These are phyloP conservation scores for Microcebus tavaratra DNA, from an alignment of 2,113 vertebrate species.

Conservation along the genomic window DNA sequence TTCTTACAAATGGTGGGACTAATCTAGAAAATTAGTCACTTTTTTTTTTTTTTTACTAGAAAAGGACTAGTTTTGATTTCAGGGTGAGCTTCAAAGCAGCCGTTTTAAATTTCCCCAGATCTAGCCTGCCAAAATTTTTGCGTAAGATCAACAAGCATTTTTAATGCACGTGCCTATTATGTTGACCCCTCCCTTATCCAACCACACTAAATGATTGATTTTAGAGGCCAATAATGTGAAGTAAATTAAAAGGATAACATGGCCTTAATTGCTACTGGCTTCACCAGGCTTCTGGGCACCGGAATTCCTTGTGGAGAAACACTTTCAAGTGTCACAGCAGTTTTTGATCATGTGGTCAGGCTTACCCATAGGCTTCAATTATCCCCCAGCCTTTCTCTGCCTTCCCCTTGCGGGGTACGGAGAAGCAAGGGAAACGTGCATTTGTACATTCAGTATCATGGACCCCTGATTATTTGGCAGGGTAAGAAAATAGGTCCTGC, in stretches of 20 bases:
- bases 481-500: slow-evolving; percentile 55
- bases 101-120: slow-evolving; percentile 42
- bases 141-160: slow-evolving; percentile 52
- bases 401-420: background rate
- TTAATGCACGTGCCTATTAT: slow-evolving; percentile 64
- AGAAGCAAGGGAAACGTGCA: slow-evolving; percentile 51
- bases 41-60: slow-evolving; percentile 53
- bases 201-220: slow-evolving; percentile 61
- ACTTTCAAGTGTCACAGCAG: slow-evolving; percentile 62
- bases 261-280: slow-evolving; percentile 75
- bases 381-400: slow-evolving; percentile 30
- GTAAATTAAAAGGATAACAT: slow-evolving; percentile 76
- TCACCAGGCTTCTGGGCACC: slow-evolving; percentile 68
- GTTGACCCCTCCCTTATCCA: slow-evolving; percentile 39
- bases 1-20: slow-evolving; percentile 51
- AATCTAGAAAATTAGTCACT: slow-evolving; percentile 69
- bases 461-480: slow-evolving; percentile 51
- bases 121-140: slow-evolving; percentile 52
- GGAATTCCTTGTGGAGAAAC: slow-evolving; percentile 75
- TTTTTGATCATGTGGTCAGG: slow-evolving; percentile 72
- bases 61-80: slow-evolving; percentile 66
- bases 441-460: slow-evolving; percentile 53
- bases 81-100: slow-evolving; percentile 66
- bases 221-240: slow-evolving; percentile 69
- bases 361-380: slow-evolving; percentile 65